Conservation (phyloP, 1,140 invertebrate species). For the Drosophila sproati region DNA sequence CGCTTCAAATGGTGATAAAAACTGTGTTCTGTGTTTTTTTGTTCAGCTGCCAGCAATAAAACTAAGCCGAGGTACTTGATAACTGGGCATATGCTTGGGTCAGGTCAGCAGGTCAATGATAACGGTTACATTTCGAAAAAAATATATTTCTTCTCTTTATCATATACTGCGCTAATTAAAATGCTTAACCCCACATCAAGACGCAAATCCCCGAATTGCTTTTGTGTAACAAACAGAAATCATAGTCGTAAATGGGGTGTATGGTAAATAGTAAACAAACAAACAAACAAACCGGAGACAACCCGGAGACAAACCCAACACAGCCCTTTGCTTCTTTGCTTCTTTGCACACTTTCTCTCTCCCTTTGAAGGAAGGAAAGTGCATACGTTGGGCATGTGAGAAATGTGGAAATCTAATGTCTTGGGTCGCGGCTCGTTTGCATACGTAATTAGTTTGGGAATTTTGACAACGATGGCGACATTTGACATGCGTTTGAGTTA, state of each 20-base stretch:
- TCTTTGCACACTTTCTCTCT: conserved; percentile 47
- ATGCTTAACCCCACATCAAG: conserved; percentile 82
- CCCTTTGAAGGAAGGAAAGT: conserved; percentile 6
- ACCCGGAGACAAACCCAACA: conserved; percentile 46
- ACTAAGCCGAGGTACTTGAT: conserved; percentile 22
- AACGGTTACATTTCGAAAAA: conserved; percentile 6
- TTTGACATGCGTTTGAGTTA: conserved; percentile 81
- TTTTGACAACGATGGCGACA: conserved; percentile 79
- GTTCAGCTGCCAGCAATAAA: conserved; percentile 46
- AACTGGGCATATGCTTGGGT: conserved; percentile 3
- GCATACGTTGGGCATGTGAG: not conserved
- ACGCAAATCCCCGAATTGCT: conserved; percentile 53
- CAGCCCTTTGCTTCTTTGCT: conserved; percentile 59
- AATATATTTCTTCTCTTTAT: conserved; percentile 30
- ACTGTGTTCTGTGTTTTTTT: not conserved
- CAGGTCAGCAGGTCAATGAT: conserved; percentile 37
- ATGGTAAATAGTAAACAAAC: conserved; percentile 69
- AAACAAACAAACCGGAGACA: conserved; percentile 39
- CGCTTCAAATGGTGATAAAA: conserved; percentile 70
- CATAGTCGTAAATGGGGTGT: conserved; percentile 54
- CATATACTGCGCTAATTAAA: conserved; percentile 78
- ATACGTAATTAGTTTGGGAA: conserved; percentile 80
- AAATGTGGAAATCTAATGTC: conserved; percentile 38
- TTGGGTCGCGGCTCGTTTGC: conserved; percentile 67
- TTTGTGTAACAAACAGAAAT: conserved; percentile 17